Evolutionary conservation across 2,888 invertebrate species (phyloP), one percentile per base, ranked within the genome.

Genomic region (Athetis lepigone): DNA sequence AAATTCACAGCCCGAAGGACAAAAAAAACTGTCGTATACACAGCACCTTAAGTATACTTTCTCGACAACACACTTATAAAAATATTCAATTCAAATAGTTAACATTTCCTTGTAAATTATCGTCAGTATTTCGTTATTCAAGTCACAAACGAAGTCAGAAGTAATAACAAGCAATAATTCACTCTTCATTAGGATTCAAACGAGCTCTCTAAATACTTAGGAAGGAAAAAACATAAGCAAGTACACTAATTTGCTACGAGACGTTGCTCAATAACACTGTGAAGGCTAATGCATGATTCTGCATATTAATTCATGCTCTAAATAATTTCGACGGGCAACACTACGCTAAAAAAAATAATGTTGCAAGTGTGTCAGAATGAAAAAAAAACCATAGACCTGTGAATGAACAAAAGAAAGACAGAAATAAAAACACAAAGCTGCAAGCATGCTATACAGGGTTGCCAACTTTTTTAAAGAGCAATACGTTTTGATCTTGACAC

Each of bases 281-380:
- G 66, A 70, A 75, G 75, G 70, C 37, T 59, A 51, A 40, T 29
- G 27, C 23, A 55, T 58, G 49, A 58, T 27, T 37, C 63, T 60
- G 52, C 18, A 64, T 69, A 46, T 49, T 29, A 60, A 70, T 59
- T 63, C 71, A 69, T 78, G 72, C 76, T 69, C 65, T 75, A 65
- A 69, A 75, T 72, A 65, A 43, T 49, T 40, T 47, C 6, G 25
- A 47, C 46, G 2, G 42, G 19, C 19, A 57, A 51, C 42, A 66
- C 33, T 18, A 42, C 42, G 37, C 52, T 45, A 42, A 18, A 57
- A 8, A 60, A 8, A 56, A 42, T 16, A 40, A 43, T 13, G 2
- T 37, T 37, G 39, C 39, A 42, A 42, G 9, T 25, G 33, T 46
- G 23, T 16, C 49, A 27, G 39, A 8, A 13, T 36, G 13, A 61